Conservation (phyloP, 1,140 invertebrate species). For the Drosophila mayri region DNA sequence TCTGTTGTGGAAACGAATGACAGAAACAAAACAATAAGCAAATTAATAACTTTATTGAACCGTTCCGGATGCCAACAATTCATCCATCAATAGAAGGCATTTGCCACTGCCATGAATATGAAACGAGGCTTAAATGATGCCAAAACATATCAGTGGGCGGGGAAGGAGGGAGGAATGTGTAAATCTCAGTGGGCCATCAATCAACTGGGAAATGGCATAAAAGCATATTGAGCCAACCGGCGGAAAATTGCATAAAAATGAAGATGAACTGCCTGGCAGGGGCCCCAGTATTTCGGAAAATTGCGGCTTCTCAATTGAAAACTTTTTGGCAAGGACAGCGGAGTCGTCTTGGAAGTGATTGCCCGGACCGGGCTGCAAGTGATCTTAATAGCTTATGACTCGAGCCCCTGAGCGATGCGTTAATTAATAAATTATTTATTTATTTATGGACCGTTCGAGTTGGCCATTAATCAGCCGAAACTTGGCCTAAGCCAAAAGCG, state of each 20-base stretch:
- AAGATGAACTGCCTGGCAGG: slow-evolving; percentile 69
- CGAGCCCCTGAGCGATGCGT: slow-evolving; percentile 51
- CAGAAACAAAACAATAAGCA: slow-evolving; percentile 64
- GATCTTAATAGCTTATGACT: slow-evolving; percentile 61
- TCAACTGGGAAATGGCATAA: slow-evolving; percentile 50
- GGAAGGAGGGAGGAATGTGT: slow-evolving; percentile 1
- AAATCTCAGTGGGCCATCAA: slow-evolving; percentile 62
- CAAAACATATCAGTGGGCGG: slow-evolving; percentile 15
- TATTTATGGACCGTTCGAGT: slow-evolving; percentile 70
- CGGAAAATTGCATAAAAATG: slow-evolving; percentile 67
- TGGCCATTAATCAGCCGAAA: slow-evolving; percentile 76
- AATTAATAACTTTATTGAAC: slow-evolving; percentile 46
- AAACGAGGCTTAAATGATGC: slow-evolving; percentile 59
- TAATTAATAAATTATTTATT: slow-evolving; percentile 83
- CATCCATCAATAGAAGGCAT: slow-evolving; percentile 68
- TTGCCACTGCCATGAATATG: slow-evolving; percentile 56
- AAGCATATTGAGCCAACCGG: slow-evolving; percentile 55
- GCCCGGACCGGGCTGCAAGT: slow-evolving; percentile 10
- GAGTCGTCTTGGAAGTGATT: slow-evolving; percentile 34
- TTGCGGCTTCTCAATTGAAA: slow-evolving; percentile 15
- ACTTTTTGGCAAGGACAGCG: slow-evolving; percentile 2
- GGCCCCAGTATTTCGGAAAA: slow-evolving; percentile 16
- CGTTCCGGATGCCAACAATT: slow-evolving; percentile 28
- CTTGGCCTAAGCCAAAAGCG: slow-evolving; percentile 59
- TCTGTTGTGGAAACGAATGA: slow-evolving; percentile 48